Conservation (phyloP, 2,888 invertebrate genomes). For the Drosophila bunnanda region DNA sequence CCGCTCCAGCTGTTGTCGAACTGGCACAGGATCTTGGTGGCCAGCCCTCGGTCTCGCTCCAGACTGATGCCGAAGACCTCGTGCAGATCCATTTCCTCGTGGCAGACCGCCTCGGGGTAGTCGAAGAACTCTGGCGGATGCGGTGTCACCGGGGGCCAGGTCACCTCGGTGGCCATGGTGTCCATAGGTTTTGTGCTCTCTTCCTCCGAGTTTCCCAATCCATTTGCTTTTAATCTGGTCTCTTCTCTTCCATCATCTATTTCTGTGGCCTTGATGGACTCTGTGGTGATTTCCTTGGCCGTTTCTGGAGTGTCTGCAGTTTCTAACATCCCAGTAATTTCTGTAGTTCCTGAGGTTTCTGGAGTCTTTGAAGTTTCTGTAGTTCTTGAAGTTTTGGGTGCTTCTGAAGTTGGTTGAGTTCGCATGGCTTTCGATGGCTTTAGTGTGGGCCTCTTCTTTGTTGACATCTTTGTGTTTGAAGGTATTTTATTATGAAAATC, state of each 20-base stretch:
- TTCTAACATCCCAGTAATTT: too few species aligned
- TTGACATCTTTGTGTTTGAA: not conserved
- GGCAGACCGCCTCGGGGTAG: slow-evolving; percentile 55
- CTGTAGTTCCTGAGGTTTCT: not conserved
- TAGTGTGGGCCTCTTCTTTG: not conserved
- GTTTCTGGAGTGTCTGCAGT: slow-evolving; percentile 2
- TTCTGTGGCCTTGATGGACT: not conserved
- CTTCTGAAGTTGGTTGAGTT: not conserved
- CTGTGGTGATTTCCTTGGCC: slow-evolving; percentile 16
- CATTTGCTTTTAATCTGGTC: too few species aligned
- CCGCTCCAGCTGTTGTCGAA: slow-evolving; percentile 58
- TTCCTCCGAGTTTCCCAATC: not conserved
- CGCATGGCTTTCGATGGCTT: not conserved
- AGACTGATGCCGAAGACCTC: slow-evolving; percentile 58
- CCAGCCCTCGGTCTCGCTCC: slow-evolving; percentile 49
- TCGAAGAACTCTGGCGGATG: slow-evolving; percentile 54
- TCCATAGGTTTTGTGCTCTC: not conserved
- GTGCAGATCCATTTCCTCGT: slow-evolving; percentile 54
- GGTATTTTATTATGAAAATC: not conserved
- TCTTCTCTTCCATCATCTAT: not conserved
- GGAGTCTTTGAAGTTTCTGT: not conserved
- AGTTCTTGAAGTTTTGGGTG: not conserved
- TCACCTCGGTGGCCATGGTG: not conserved
- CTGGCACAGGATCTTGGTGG: slow-evolving; percentile 54
- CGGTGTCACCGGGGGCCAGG: slow-evolving; percentile 21